Evolutionary conservation across 2,797 vertebrate genomes (phyloP).

Genomic region (Notoglanidium macrostoma): DNA sequence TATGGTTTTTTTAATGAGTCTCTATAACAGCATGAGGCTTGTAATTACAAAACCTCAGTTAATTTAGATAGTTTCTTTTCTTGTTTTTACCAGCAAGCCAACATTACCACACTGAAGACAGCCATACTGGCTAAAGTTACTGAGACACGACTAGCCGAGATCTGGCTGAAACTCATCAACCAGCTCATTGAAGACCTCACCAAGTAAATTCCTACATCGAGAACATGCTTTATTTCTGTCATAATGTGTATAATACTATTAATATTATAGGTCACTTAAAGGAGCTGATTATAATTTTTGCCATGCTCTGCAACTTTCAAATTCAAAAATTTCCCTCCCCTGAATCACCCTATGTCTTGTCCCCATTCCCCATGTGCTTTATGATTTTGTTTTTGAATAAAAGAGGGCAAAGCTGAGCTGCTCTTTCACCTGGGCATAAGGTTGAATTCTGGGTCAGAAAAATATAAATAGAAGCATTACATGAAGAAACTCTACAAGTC

Average conservation of each 20-base stretch:
- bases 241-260: neutral
- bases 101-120: constrained; percentile 83
- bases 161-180: constrained; percentile 88
- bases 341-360: neutral
- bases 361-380: neutral
- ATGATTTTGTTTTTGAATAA: neutral
- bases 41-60: neutral
- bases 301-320: neutral
- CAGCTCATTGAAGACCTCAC: constrained; percentile 86
- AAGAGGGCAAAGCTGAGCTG: neutral
- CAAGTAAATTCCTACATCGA: constrained; percentile 74
- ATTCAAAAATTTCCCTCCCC: neutral
- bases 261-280: neutral
- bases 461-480: neutral
- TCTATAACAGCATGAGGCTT: neutral
- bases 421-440: neutral
- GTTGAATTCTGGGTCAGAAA: neutral
- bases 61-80: neutral
- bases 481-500: neutral
- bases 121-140: constrained; percentile 83
- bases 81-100: constrained; percentile 80
- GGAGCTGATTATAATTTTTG: neutral
- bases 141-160: constrained; percentile 77
- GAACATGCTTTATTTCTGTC: neutral
- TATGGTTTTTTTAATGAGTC: constrained; percentile 65